Base-by-base conservation (phyloP, 2,797 vertebrate genomes). In the Lacerta viridis region DNA sequence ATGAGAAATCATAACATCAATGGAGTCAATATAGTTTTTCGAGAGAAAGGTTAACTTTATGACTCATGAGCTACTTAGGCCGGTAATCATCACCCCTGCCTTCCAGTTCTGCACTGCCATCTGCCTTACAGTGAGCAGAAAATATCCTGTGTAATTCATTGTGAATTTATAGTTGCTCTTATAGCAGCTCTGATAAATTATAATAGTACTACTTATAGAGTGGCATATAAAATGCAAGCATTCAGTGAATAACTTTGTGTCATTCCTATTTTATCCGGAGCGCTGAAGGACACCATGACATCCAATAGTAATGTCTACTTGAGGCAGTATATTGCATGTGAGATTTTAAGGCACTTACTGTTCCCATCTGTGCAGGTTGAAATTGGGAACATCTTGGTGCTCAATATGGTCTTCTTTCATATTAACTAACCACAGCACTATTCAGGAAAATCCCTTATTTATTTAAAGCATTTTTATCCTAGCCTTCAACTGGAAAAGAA, bases 11-110 rank as follows among this genome's bases (percentile, higher is more conserved):
- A 61, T 85, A 92, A 7, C 15, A 61, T 86, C 27, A 83, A 0
- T 72, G 39, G 23, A 85, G 13, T 88, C 6, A 80, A 68, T 43
- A 85, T 1, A 89, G 78, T 9, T 88, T 87, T 86, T 10, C 0
- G 85, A 93, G 90, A 86, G 61, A 91, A 92, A 79, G 1, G 10
- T 90, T 88, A 81, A 83, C 27, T 92, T 90, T 7, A 64, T 27
- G 93, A 89, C 20, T 85, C 83, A 88, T 90, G 59, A 46, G 78
- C 88, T 0, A 0, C n/a, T 25, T 76, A n/a, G 86, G 68, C 83
- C n/a, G 43, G 15, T 80, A 88, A 90, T 41, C 36, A 79, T 46
- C 1, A 0, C 23, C 64, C 15, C 80, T 55, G 69, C 39, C 9
- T 85, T 55, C 78, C 29, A 80, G 50, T 89, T 92, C 36, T 80